Conservation (phyloP, 2,888 invertebrate genomes). For the Patella ulyssiponensis region DNA sequence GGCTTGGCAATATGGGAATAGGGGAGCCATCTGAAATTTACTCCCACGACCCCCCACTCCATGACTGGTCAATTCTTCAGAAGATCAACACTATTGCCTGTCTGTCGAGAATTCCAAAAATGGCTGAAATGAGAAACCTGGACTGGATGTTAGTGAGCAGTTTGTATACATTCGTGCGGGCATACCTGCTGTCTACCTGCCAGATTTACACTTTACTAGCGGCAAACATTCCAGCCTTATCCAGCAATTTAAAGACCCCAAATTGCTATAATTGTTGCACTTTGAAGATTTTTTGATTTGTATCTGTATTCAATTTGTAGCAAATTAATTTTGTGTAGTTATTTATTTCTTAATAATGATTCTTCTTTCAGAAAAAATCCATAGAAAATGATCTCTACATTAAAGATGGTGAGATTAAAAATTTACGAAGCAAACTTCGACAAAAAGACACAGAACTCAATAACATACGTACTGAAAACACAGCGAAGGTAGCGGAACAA, state of each 20-base stretch:
- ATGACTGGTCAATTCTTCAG: neutral
- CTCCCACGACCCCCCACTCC: too few species aligned
- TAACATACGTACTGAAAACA: slow-evolving; percentile 43
- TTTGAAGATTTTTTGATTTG: too few species aligned
- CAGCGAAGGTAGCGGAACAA: slow-evolving; percentile 42
- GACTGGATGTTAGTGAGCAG: too few species aligned
- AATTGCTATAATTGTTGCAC: too few species aligned
- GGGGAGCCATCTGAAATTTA: neutral
- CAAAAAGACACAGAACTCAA: slow-evolving; percentile 50
- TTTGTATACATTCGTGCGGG: too few species aligned
- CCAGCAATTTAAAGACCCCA: too few species aligned
- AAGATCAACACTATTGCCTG: neutral
- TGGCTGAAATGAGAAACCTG: neutral
- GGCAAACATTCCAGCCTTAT: too few species aligned
- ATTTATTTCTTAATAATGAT: neutral
- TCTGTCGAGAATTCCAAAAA: neutral
- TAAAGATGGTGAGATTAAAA: slow-evolving; percentile 54
- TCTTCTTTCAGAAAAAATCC: slow-evolving; percentile 40
- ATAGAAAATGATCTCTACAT: slow-evolving; percentile 48
- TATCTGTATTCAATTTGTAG: too few species aligned
- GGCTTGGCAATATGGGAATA: too few species aligned
- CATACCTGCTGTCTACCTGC: too few species aligned
- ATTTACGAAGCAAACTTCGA: slow-evolving; percentile 47
- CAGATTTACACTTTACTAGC: too few species aligned
- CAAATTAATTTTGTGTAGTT: too few species aligned